phyloP scores from a whole-genome alignment of 2,797 vertebrate genomes.

The Pipistrellus nathusii region DNA sequence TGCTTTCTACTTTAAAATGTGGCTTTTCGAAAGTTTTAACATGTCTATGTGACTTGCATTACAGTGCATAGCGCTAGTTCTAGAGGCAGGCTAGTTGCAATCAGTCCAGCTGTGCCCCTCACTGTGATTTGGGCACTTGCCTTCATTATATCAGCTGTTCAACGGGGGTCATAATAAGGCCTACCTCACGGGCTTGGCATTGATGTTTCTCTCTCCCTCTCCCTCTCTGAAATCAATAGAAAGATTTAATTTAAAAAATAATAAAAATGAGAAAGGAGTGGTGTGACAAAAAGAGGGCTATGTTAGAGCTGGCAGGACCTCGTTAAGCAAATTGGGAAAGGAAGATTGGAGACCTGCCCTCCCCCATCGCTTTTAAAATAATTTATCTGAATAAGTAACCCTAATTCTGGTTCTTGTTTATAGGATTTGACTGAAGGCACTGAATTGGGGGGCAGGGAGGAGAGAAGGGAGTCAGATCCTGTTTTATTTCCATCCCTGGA shows the following conservation, averaged over 20 bases:
- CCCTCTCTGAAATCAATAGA: too few species aligned
- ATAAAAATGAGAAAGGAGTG: neutral
- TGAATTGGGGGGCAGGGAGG: rapidly evolving
- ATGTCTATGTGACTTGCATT: neutral
- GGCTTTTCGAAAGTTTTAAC: neutral
- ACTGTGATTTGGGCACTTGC: neutral
- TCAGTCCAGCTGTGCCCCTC: neutral
- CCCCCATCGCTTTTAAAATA: neutral
- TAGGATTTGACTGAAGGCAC: neutral
- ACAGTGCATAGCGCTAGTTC: neutral
- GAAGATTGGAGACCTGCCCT: neutral
- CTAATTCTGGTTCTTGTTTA: neutral
- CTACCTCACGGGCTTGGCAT: neutral
- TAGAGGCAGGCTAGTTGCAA: neutral
- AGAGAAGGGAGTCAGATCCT: neutral
- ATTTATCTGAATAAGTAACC: slow-evolving; percentile 15
- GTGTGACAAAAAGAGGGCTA: neutral
- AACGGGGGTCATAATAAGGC: neutral
- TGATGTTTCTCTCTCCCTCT: too few species aligned
- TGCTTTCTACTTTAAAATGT: neutral
- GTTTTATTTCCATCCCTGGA: neutral
- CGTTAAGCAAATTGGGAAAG: neutral
- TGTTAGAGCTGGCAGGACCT: neutral
- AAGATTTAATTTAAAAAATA: too few species aligned
- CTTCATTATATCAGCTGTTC: neutral